Conservation (phyloP, 2,797 vertebrate genomes). For the Darevskia mixta region DNA sequence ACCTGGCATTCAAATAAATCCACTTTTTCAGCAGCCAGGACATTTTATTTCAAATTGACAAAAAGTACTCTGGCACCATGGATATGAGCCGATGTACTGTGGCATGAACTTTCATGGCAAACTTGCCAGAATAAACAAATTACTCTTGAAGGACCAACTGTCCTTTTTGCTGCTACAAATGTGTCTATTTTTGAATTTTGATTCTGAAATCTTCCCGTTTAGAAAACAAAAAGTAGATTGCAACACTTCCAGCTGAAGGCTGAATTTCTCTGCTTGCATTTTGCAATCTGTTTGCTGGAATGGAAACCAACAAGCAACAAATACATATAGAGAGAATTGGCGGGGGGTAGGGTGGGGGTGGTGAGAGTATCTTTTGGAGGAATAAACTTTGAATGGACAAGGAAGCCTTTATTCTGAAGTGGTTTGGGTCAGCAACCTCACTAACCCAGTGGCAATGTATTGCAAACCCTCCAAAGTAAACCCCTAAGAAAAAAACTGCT, state of each 20-base stretch:
- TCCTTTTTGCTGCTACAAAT: neutral
- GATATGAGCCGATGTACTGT: neutral
- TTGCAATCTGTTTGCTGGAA: slow-evolving; percentile 46
- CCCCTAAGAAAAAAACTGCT: slow-evolving; percentile 59
- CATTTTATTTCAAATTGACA: neutral
- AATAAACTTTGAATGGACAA: slow-evolving; percentile 2
- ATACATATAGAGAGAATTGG: neutral
- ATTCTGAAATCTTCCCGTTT: neutral
- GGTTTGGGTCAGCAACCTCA: slow-evolving; percentile 38
- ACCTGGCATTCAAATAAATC: slow-evolving; percentile 22
- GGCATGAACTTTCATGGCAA: neutral
- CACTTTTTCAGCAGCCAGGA: neutral
- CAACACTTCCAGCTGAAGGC: neutral
- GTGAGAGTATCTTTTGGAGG: neutral
- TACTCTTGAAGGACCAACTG: neutral
- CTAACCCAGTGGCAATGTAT: slow-evolving; percentile 55
- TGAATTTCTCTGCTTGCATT: slow-evolving; percentile 34
- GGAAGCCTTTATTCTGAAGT: neutral
- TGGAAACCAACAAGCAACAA: slow-evolving; percentile 48
- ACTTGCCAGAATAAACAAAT: neutral
- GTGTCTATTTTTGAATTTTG: neutral
- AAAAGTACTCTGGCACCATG: neutral
- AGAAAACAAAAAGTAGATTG: slow-evolving; percentile 7
- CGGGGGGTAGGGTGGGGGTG: too few relatives aligned
- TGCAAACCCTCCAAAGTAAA: slow-evolving; percentile 51